Conservation (phyloP, 2,113 vertebrate genomes). For the Micronycteris hirsuta region DNA sequence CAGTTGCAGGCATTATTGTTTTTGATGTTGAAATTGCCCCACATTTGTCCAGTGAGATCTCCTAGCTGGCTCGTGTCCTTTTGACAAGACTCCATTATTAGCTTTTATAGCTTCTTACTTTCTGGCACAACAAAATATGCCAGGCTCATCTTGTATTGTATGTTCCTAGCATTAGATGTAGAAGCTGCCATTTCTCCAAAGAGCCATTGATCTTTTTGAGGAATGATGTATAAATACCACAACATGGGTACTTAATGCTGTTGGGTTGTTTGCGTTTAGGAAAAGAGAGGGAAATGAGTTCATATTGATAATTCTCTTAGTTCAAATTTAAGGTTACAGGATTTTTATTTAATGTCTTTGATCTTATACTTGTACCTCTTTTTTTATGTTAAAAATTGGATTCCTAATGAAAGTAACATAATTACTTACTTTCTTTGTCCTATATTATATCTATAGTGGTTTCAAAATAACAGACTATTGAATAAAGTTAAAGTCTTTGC, state of each 20-base stretch:
- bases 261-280: conserved; percentile 1
- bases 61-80: conserved; percentile 22
- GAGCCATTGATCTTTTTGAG: background rate
- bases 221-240: background rate
- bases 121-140: conserved; percentile 31
- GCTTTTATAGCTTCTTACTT: conserved; percentile 33
- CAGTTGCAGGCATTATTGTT: background rate
- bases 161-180: background rate
- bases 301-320: background rate
- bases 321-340: background rate
- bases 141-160: background rate
- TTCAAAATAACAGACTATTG: background rate
- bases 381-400: conserved; percentile 29
- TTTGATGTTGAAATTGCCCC: conserved; percentile 30
- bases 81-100: conserved; percentile 28
- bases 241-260: background rate
- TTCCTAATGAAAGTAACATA: conserved; percentile 22
- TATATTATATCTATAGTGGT: background rate
- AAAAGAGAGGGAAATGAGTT: conserved; percentile 22
- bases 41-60: background rate
- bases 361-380: background rate
- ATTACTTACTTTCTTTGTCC: background rate
- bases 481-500: conserved; percentile 20
- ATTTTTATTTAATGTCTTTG: background rate
- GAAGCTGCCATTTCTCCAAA: conserved; percentile 13